phyloP scores from a whole-genome alignment of 2,888 invertebrate genomes.

The Hartigia nigra region DNA sequence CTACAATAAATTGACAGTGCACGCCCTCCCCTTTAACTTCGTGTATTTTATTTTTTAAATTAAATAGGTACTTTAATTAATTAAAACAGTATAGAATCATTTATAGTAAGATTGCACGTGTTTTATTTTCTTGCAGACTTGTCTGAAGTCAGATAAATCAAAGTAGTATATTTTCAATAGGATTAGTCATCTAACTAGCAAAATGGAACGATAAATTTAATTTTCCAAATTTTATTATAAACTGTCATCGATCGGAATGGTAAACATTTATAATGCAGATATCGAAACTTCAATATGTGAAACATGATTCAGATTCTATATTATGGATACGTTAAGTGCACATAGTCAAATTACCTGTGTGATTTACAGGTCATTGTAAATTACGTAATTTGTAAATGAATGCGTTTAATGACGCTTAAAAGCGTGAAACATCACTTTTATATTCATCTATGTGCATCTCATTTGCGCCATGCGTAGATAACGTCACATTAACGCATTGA shows the following conservation, averaged over 20 bases:
- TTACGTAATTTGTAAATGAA: background rate
- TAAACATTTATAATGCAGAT: background rate
- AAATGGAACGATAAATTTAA: background rate
- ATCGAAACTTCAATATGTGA: background rate
- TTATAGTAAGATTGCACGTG: background rate
- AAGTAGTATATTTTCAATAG: background rate
- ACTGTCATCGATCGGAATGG: background rate
- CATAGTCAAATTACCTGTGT: background rate
- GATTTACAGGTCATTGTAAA: background rate
- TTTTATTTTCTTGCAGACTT: background rate
- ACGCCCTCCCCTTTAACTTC: background rate
- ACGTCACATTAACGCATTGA: background rate
- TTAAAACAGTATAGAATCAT: background rate
- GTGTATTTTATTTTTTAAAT: background rate
- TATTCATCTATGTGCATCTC: background rate
- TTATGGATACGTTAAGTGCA: background rate
- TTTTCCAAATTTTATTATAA: background rate
- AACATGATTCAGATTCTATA: background rate
- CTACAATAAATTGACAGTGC: constrained; percentile 3
- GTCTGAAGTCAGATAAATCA: background rate
- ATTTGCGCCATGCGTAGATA: background rate
- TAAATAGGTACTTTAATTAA: background rate
- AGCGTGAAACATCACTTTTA: background rate
- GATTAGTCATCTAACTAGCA: background rate
- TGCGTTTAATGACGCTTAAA: background rate